Evolutionary conservation across 2,797 vertebrate genomes (phyloP), one percentile per base, ranked within the genome.

Genomic region (Pagetopsis macropterus): DNA sequence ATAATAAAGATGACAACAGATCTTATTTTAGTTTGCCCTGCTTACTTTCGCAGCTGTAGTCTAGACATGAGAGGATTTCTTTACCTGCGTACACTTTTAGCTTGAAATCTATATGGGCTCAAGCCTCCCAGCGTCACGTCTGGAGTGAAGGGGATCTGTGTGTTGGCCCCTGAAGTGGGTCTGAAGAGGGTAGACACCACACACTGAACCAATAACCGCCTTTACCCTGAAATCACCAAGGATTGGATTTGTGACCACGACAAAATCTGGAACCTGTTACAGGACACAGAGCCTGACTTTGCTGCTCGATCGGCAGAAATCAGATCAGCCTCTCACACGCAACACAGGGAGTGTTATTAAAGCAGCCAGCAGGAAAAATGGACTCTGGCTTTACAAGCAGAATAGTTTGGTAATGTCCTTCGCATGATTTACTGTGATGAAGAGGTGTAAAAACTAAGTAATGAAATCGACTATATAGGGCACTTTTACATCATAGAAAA

Each of bases 231-330:
- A 86, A 79, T 87, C 74, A 81, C 31, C 9, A 40, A 67, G 82
- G 74, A 70, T 83, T 84, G 65, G 46, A 81, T 80, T 79, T 82
- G 84, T 70, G 60, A 85, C 81, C 72, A 64, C 78, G 81, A 84
- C 72, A 66, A 66, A 91, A 70, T 89, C 85, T 90, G 89, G 84
- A 88, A 83, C 31, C 55, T 68, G 77, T 87, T 90, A 81, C 44
- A 57, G 15, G 41, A 77, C 54, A 54, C 71, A 41, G 63, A 76
- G 72, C 17, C 19, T 3, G 45, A 63, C 51, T 74, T 80, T 83
- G 67, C 75, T 55, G 76, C 76, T 75, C 45, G 76, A 64, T 86
- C 71, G 87, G 78, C 79, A 87, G 74, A 91, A 81, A 80, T 84
- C 74, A 82, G 56, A 83, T 83, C 73, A 63, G 68, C 37, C 73